A percentile compares a stretch with the other conserved stretches of the same genome.
These are phyloP conservation scores for Chalcosyrphus nemorum DNA, from an alignment of 2,888 invertebrate genomes.

Conservation along the genomic window DNA sequence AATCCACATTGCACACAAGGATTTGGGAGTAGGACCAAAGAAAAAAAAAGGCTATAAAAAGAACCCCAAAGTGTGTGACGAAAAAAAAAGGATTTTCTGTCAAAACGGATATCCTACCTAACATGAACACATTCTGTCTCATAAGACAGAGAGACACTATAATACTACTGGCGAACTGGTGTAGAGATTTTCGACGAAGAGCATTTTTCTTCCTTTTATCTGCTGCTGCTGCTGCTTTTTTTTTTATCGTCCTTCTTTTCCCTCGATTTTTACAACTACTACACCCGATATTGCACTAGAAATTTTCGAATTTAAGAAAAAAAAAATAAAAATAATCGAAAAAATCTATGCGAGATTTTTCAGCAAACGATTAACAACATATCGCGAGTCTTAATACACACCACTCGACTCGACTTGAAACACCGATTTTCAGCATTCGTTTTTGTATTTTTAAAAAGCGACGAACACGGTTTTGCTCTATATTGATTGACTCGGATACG, in stretches of 20 bases:
- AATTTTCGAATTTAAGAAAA: constrained; percentile 2
- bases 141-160: constrained; percentile 71
- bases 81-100: constrained; percentile 47
- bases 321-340: background rate
- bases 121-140: constrained; percentile 73
- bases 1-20: constrained; percentile 54
- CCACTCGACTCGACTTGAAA: constrained; percentile 18
- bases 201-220: constrained; percentile 56
- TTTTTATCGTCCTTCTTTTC: constrained; percentile 35
- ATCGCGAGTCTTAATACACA: constrained; percentile 15
- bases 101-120: constrained; percentile 72
- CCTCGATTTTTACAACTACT: constrained; percentile 34
- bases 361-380: constrained; percentile 29
- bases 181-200: constrained; percentile 74
- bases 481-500: constrained; percentile 72
- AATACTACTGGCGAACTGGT: constrained; percentile 71
- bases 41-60: constrained; percentile 14
- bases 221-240: constrained; percentile 5
- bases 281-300: constrained; percentile 51
- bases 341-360: constrained; percentile 13
- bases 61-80: constrained; percentile 31
- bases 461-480: constrained; percentile 68
- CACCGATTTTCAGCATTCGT: background rate
- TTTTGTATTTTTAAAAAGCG: constrained; percentile 8
- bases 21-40: constrained; percentile 57